A percentile compares a stretch with the other conserved stretches of the same genome.
Evolutionary conservation across 2,888 invertebrate species (phyloP).

Genomic region (Xestia rhomboidea): DNA sequence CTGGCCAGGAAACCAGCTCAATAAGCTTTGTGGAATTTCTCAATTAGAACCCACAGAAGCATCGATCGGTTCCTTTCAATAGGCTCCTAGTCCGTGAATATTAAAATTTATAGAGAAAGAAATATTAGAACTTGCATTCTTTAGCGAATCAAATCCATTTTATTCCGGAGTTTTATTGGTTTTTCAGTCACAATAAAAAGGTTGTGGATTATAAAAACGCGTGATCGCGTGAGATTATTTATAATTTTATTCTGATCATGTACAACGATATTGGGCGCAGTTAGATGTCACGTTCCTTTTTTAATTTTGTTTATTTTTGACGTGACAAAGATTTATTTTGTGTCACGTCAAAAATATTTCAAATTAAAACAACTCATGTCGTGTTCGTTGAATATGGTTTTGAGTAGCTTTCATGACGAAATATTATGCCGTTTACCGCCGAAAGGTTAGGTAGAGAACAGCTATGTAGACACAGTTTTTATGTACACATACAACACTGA

Average conservation of each 20-base stretch:
- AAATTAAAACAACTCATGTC: background rate
- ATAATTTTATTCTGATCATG: slow-evolving; percentile 30
- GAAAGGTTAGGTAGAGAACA: too few species aligned
- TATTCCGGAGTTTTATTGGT: slow-evolving; percentile 17
- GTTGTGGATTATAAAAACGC: slow-evolving; percentile 12
- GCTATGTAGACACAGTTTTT: background rate
- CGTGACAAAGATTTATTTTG: slow-evolving; percentile 2
- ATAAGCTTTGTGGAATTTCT: slow-evolving; percentile 43
- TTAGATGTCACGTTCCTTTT: slow-evolving; percentile 16
- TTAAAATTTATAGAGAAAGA: slow-evolving; percentile 35
- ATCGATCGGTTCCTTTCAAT: slow-evolving; percentile 11
- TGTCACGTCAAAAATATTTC: background rate
- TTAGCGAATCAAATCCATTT: slow-evolving; percentile 6
- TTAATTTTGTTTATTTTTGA: slow-evolving; percentile 2
- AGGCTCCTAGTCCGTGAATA: slow-evolving; percentile 34
- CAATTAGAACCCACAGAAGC: slow-evolving; percentile 33
- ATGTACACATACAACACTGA: background rate
- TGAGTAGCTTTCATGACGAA: background rate
- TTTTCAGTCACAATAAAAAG: slow-evolving; percentile 24
- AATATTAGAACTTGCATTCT: slow-evolving; percentile 25
- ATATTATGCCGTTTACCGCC: background rate
- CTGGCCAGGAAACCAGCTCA: slow-evolving; percentile 13
- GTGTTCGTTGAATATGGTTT: background rate
- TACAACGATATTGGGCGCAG: background rate
- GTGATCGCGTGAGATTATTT: slow-evolving; percentile 17